A percentile compares a stretch with the other conserved stretches of the same genome.
phyloP scores from a whole-genome alignment of 64 coral and sea anemone genomes.

The Exaiptasia diaphana region DNA sequence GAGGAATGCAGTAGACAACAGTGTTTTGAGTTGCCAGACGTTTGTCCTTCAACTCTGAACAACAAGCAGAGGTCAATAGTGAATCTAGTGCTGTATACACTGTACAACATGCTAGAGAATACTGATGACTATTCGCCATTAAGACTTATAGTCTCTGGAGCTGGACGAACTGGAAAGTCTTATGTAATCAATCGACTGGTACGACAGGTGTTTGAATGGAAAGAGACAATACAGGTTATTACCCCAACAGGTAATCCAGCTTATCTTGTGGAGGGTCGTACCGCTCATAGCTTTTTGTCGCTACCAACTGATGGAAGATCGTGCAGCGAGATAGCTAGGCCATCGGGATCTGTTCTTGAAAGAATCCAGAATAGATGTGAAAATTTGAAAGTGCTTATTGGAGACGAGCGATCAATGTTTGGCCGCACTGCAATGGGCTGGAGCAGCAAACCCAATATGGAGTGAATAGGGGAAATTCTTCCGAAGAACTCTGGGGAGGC shows the following conservation, averaged over 20 bases:
- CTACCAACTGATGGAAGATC: slow-evolving; percentile 18
- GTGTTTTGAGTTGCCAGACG: too few relatives aligned
- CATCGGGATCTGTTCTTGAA: slow-evolving; percentile 14
- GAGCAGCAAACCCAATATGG: slow-evolving; percentile 35
- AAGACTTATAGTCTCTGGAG: slow-evolving; percentile 4
- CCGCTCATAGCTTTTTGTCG: slow-evolving; percentile 42
- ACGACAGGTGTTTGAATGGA: background rate
- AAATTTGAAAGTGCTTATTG: slow-evolving; percentile 36
- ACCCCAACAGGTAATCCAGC: slow-evolving; percentile 19
- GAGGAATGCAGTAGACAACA: too few relatives aligned
- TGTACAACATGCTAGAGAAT: background rate
- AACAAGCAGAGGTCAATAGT: too few relatives aligned
- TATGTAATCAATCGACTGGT: slow-evolving; percentile 14
- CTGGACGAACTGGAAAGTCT: slow-evolving; percentile 23
- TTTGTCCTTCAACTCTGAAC: too few relatives aligned
- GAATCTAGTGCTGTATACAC: too few relatives aligned
- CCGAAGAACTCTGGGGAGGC: background rate
- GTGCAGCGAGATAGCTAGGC: slow-evolving; percentile 12
- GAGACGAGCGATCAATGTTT: slow-evolving; percentile 40
- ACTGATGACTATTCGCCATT: background rate
- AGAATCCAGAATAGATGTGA: slow-evolving; percentile 26
- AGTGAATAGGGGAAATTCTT: background rate
- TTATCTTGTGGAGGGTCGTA: slow-evolving; percentile 6
- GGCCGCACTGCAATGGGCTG: slow-evolving; percentile 30
- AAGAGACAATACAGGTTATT: background rate